Evolutionary conservation across 1,140 invertebrate species (phyloP).

Genomic region (Danaus plexippus): DNA sequence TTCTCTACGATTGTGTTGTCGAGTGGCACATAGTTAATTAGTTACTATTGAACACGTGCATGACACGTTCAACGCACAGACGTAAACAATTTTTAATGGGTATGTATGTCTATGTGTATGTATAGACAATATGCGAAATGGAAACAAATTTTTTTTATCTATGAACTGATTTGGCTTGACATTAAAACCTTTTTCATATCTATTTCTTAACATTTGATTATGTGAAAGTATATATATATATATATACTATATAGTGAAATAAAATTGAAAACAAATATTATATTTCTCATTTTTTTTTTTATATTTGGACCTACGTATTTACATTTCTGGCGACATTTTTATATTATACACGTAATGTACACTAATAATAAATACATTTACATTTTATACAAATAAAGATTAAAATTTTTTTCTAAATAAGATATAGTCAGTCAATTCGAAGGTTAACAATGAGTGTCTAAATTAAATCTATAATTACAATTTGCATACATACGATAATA

Average conservation of each 20-base stretch:
- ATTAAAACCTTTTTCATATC: background rate
- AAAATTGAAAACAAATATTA: conserved; percentile 16
- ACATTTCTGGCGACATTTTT: conserved; percentile 24
- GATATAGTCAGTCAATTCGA: conserved; percentile 53
- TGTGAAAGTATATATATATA: background rate
- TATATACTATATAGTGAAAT: conserved; percentile 2
- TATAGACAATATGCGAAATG: too few relatives aligned
- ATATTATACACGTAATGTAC: conserved; percentile 11
- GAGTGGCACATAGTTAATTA: too few relatives aligned
- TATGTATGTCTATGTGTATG: too few relatives aligned
- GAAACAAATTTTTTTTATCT: too few relatives aligned
- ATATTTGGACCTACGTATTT: conserved; percentile 39
- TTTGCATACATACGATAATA: conserved; percentile 19
- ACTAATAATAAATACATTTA: conserved; percentile 50
- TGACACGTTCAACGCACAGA: too few relatives aligned
- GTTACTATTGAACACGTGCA: too few relatives aligned
- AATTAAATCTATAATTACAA: conserved; percentile 10
- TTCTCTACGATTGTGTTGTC: too few relatives aligned
- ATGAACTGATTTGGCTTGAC: too few relatives aligned
- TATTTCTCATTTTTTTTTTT: conserved; percentile 20
- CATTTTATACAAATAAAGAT: conserved; percentile 38
- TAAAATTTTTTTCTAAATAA: conserved; percentile 20
- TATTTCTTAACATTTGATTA: background rate
- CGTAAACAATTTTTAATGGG: too few relatives aligned
- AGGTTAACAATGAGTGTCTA: conserved; percentile 21